Evolutionary conservation across 1,140 invertebrate genomes (phyloP).

Genomic region (Rhopalosiphum padi): DNA sequence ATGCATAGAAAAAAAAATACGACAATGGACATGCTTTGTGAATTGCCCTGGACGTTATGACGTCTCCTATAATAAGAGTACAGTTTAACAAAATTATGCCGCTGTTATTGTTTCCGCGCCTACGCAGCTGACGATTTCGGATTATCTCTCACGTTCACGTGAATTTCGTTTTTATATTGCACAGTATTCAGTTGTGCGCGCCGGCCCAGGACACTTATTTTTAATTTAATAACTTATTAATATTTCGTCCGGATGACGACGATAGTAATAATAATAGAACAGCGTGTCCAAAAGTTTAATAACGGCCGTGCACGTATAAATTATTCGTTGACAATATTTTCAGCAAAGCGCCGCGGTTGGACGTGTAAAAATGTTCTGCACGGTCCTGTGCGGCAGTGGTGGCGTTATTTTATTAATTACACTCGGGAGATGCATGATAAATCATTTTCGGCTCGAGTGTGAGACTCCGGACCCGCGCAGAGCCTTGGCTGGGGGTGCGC

Average conservation of each 20-base stretch:
- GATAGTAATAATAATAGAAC: conserved; percentile 11
- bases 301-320: conserved; percentile 5
- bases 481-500: background rate
- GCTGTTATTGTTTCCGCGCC: too few relatives aligned
- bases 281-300: conserved; percentile 32
- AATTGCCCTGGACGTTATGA: background rate
- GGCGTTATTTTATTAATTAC: conserved; percentile 53
- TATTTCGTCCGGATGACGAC: background rate
- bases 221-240: conserved; percentile 35
- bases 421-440: conserved; percentile 38
- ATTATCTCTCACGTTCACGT: background rate
- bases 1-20: background rate
- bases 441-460: conserved; percentile 48
- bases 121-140: too few relatives aligned
- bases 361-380: conserved; percentile 22
- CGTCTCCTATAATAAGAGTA: background rate
- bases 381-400: background rate
- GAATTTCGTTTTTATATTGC: background rate
- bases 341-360: background rate
- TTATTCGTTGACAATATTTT: conserved; percentile 55
- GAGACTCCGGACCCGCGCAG: background rate
- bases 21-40: background rate
- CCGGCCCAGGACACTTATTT: background rate
- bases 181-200: background rate
- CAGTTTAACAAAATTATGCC: background rate